A percentile compares a stretch with the other conserved stretches of the same genome.
phyloP scores from a whole-genome alignment of 23 tunicate species.

The Clavelina lepadiformis region DNA sequence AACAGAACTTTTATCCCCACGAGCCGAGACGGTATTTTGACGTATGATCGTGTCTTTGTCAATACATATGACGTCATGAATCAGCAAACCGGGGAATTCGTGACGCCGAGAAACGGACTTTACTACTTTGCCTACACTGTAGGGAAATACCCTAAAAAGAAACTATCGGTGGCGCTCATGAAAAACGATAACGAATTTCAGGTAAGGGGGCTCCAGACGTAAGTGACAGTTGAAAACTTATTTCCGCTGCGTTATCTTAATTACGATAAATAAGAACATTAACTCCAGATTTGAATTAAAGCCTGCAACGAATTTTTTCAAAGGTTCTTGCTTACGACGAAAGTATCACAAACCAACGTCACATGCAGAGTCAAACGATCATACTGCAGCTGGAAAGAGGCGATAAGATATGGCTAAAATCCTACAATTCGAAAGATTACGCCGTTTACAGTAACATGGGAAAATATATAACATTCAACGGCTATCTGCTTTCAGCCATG shows the following conservation, averaged over 20 bases:
- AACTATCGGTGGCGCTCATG: constrained; percentile 67
- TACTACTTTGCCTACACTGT: constrained; percentile 67
- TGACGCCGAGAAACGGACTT: constrained; percentile 68
- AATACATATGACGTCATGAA: constrained; percentile 36
- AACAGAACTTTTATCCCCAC: constrained; percentile 6
- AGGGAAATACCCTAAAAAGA: constrained; percentile 76
- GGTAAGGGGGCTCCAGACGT: no score
- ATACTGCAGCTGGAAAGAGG: constrained; percentile 51
- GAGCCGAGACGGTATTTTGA: constrained; percentile 23
- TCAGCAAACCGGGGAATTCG: constrained; percentile 22
- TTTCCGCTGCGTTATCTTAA: no score
- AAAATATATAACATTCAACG: constrained; percentile 72
- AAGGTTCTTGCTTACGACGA: constrained; percentile 74
- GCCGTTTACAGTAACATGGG: constrained; percentile 91
- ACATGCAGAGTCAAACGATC: constrained; percentile 78
- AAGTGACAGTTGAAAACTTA: no score
- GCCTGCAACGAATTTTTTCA: background rate
- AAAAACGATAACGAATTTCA: constrained; percentile 73
- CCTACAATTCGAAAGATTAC: constrained; percentile 46
- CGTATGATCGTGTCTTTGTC: constrained; percentile 54
- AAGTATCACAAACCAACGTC: constrained; percentile 39
- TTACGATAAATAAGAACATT: no score
- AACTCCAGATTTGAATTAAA: no score
- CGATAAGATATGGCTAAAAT: constrained; percentile 65
- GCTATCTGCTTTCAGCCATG: constrained; percentile 37